Evolutionary conservation across 2,888 invertebrate genomes (phyloP).

Genomic region (Polylopha cassiicola): DNA sequence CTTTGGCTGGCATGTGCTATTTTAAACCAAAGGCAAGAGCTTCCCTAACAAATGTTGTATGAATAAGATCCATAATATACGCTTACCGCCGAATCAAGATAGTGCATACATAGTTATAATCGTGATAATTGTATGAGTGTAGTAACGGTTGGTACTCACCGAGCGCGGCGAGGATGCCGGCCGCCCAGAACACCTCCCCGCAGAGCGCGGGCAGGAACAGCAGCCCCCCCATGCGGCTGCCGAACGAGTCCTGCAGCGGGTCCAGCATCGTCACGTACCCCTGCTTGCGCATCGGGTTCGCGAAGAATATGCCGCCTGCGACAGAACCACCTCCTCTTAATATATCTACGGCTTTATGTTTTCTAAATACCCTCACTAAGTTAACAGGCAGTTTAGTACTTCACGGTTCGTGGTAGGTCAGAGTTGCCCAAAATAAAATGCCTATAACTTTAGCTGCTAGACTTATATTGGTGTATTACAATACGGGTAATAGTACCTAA

Average conservation of each 20-base stretch:
- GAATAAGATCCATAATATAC: too few relatives aligned
- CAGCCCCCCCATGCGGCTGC: slow-evolving; percentile 97
- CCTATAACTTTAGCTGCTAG: too few relatives aligned
- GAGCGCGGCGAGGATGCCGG: slow-evolving; percentile 96
- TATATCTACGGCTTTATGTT: neutral
- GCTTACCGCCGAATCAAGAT: neutral
- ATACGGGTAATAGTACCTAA: too few relatives aligned
- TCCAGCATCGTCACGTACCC: slow-evolving; percentile 99
- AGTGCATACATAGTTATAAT: neutral
- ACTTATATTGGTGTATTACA: too few relatives aligned
- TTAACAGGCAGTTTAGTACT: too few relatives aligned
- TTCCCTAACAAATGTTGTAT: too few relatives aligned
- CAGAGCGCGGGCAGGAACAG: slow-evolving; percentile 97
- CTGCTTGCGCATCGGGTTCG: slow-evolving; percentile 97
- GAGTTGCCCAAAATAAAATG: too few relatives aligned
- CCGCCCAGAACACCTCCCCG: slow-evolving; percentile 99
- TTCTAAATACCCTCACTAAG: too few relatives aligned
- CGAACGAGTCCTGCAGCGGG: slow-evolving; percentile 97
- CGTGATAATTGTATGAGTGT: neutral
- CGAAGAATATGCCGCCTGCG: slow-evolving; percentile 97
- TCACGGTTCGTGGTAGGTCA: too few relatives aligned
- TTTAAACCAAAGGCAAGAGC: too few relatives aligned
- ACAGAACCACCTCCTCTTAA: slow-evolving; percentile 10
- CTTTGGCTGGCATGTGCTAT: too few relatives aligned
- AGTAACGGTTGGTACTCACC: slow-evolving; percentile 70